Evolutionary conservation across 2,888 invertebrate genomes (phyloP), one percentile per base, ranked within the genome.

Genomic region (Auanema freiburgensis): DNA sequence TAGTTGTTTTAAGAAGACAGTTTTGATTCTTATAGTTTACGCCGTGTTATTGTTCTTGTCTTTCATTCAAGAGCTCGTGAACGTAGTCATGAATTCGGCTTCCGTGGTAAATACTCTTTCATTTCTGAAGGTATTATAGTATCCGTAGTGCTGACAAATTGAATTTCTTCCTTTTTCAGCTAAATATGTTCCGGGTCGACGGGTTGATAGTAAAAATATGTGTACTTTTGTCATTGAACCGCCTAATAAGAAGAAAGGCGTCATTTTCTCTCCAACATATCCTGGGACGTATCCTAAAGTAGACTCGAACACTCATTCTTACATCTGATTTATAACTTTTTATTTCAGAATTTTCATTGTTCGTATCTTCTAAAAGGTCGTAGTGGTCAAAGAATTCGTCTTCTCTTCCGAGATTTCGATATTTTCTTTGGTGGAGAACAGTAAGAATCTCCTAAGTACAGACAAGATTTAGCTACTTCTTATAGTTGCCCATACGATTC

Each of bases 391-490:
- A 88, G 97, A 84, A 92, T 97, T 79, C 90, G 94, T 73, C 88
- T 97, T 79, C 93, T 92, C 87, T 96, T 97, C 87, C 89, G 93
- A 84, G 97, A 97, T 88, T 97, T 97, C 87, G 96, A 96, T 87
- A 89, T 97, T 78, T 97, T 94, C 88, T 95, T 92, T 87, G 97
- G 97, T 80, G 97, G 96, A 80, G 91, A 93, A 83, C 97, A 97
- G 96, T 96, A 87, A 91, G 93, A 21, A 33, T 3, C 33, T 33
- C n/a, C 33, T 33, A 33, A 33, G 3, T 33, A 33, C 33, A 33
- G 3, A n/a, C n/a, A n/a, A n/a, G n/a, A 50, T 11, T 18, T 14
- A n/a, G 40, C 14, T 18, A 53, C 40, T 1, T 58, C 62, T 69
- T 87, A 87, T 33, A 97, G 97, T 86, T 98, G 97, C 88, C 97